Evolutionary conservation across 2,797 vertebrate species (phyloP).

Genomic region (Neosalanx taihuensis): DNA sequence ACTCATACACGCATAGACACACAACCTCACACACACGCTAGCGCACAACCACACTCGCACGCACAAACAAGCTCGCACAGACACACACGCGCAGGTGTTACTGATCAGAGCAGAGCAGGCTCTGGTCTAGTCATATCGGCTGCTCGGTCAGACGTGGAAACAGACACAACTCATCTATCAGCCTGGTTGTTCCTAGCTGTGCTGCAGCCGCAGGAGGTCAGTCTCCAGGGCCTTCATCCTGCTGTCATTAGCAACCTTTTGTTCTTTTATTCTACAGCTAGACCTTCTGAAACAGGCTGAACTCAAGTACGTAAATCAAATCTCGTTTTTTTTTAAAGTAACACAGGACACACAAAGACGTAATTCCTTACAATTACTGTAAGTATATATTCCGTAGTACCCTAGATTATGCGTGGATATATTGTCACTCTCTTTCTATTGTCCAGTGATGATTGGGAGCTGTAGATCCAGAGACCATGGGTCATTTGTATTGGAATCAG

Average conservation of each 20-base stretch:
- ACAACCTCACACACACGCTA: no score
- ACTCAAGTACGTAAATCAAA: background rate
- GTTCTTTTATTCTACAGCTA: background rate
- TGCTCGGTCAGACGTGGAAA: conserved; percentile 12
- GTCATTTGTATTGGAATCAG: background rate
- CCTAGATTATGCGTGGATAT: background rate
- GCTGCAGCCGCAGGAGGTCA: conserved; percentile 32
- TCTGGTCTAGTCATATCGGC: no score
- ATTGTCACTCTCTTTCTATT: background rate
- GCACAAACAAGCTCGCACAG: conserved; percentile 26
- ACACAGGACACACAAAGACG: background rate
- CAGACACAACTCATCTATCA: conserved; percentile 59
- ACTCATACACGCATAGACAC: background rate
- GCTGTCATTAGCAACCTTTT: background rate
- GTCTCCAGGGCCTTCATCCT: background rate
- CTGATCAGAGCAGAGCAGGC: no score
- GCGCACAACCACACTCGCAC: conserved; percentile 36
- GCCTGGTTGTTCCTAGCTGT: conserved; percentile 62
- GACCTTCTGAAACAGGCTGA: background rate
- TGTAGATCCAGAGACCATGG: no score
- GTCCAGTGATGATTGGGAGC: no score
- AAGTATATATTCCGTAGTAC: background rate
- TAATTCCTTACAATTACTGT: background rate
- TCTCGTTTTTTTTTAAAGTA: background rate
- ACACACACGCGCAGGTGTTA: background rate